Evolutionary conservation across 1,140 invertebrate genomes (phyloP).

Genomic region (Eriocheir sinensis): DNA sequence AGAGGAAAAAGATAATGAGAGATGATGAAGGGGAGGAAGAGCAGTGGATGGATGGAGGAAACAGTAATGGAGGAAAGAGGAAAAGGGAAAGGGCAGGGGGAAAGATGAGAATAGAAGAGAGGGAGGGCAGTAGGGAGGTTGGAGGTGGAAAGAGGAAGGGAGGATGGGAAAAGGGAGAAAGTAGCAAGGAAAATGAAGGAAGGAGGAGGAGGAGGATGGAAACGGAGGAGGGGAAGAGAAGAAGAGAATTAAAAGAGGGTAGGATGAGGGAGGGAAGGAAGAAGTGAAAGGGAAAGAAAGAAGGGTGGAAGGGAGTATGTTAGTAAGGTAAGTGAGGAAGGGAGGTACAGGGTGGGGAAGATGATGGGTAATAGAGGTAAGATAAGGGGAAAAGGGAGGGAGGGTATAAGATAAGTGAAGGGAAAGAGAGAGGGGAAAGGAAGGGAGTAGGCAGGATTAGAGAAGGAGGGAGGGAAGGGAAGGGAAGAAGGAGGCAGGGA

Average conservation of each 20-base stretch:
- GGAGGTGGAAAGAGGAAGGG: not conserved
- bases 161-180: not conserved
- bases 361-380: no score
- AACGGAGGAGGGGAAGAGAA: not conserved
- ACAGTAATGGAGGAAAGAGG: not conserved
- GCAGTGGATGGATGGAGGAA: no score
- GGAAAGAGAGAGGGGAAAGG: no score
- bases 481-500: not conserved
- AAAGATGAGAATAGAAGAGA: not conserved
- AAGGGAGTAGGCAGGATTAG: no score
- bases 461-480: not conserved
- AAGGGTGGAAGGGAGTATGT: not conserved
- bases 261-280: not conserved
- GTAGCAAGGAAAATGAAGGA: not conserved
- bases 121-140: not conserved
- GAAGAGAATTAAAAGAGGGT: not conserved
- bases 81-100: not conserved
- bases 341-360: not conserved
- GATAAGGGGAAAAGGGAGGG: no score
- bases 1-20: not conserved
- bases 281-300: not conserved
- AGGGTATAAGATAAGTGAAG: no score
- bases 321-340: no score
- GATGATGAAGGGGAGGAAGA: not conserved
- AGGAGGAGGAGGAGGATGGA: not conserved